Base-by-base conservation (phyloP, 2,113 vertebrate genomes). In the Mobula hypostoma region DNA sequence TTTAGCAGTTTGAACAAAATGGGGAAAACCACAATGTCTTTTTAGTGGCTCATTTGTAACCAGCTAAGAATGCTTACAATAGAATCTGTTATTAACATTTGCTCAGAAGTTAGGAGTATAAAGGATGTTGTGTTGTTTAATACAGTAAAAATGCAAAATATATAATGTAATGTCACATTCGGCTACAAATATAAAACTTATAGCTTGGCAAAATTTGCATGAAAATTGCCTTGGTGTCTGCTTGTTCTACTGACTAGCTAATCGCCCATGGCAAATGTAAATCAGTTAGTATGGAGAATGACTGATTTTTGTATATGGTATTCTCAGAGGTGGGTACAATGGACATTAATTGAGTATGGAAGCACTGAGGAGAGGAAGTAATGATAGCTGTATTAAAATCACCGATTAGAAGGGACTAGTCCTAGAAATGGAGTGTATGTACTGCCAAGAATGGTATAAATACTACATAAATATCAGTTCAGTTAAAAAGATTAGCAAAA, bases 401-500 rank as follows among this genome's bases (percentile, higher is more conserved):
- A 70, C 68, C 17, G 11, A 70, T 70, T 17, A 70, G 68, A 70
- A 74, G 72, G 72, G 17, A 24, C 72, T 19, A 74, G 72, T 24
- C 72, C 72, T 21, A 90, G 61, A 17, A 90, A 90, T 1, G 7
- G 27, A 63, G 24, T 15, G 5, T 12, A 90, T 11, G 1, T 7
- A 32, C 82, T 63, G 29, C n/a, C 15, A 90, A 11, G 12, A 90
- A 66, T 2, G 7, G 12, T 88, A 66, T 29, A 88, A 8, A 27
- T 87, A 58, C 4, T 29, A 14, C 83, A 63, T 61, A 29, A 12
- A 94, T 95, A 78, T 92, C 95, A 94, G 94, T 90, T 94, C 80
- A 95, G 94, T 95, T 94, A 94, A 95, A 95, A 94, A 91, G 94
- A 95, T 95, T 94, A 95, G 94, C 94, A 4, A 95, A 94, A 95